These are phyloP conservation scores for Psittacus erithacus DNA, from an alignment of 2,113 vertebrate species.

Conservation along the genomic window DNA sequence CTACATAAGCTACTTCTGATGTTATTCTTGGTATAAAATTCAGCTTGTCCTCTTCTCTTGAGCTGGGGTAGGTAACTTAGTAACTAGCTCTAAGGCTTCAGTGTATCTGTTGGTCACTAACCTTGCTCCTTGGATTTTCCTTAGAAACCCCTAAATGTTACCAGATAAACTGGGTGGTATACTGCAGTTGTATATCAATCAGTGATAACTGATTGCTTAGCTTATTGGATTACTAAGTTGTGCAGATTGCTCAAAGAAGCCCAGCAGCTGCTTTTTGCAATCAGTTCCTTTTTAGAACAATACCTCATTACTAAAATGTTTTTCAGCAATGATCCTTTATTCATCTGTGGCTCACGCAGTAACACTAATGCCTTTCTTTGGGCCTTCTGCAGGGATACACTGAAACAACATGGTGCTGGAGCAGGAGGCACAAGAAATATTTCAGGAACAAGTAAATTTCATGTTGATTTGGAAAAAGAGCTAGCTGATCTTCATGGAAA, in stretches of 20 bases:
- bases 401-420: slow-evolving; percentile 92
- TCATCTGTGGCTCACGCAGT: background rate
- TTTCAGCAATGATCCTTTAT: background rate
- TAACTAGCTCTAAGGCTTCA: background rate
- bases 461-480: slow-evolving; percentile 92
- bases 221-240: background rate
- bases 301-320: background rate
- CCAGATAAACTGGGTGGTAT: background rate
- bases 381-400: slow-evolving; percentile 81
- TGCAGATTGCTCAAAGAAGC: background rate
- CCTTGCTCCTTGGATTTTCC: background rate
- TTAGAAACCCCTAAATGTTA: background rate
- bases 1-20: background rate
- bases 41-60: background rate
- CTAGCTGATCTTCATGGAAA: slow-evolving; percentile 95
- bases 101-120: background rate
- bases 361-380: background rate
- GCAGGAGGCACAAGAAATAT: slow-evolving; percentile 97
- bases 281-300: background rate
- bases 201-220: background rate
- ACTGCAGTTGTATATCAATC: background rate
- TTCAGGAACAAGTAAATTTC: slow-evolving; percentile 96
- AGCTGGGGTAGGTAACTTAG: background rate
- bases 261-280: background rate
- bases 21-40: background rate